Conservation (phyloP, 2,113 vertebrate genomes). For the Passer montanus region DNA sequence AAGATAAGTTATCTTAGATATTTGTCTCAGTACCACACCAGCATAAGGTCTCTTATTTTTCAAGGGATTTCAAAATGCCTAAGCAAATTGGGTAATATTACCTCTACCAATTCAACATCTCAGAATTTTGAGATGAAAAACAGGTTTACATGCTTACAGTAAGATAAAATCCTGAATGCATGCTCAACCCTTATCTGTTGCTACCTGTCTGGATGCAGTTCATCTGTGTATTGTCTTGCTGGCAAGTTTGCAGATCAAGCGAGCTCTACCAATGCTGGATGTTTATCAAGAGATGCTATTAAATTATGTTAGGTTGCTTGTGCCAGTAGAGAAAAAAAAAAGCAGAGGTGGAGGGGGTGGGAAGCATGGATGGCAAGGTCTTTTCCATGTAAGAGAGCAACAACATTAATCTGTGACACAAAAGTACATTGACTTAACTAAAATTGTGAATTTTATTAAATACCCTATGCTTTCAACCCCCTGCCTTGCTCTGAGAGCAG, state of each 20-base stretch:
- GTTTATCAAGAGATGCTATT: background rate
- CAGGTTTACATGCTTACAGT: conserved; percentile 17
- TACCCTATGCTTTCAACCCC: background rate
- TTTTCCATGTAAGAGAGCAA: background rate
- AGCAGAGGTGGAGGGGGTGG: background rate
- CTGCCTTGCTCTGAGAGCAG: background rate
- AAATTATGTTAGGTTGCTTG: background rate
- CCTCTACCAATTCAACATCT: background rate
- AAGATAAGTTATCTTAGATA: conserved; percentile 21
- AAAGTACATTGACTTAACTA: background rate
- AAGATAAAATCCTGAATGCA: conserved; percentile 50
- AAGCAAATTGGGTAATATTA: conserved; percentile 5
- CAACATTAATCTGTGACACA: background rate
- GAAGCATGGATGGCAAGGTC: background rate
- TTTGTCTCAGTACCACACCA: background rate
- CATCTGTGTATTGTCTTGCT: conserved; percentile 31
- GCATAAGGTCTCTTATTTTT: background rate
- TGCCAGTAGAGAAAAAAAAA: background rate
- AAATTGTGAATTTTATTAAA: background rate
- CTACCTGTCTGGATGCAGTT: conserved; percentile 1
- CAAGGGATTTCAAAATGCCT: conserved; percentile 39
- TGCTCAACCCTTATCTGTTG: conserved; percentile 29
- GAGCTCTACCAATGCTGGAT: background rate
- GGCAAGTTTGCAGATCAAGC: background rate
- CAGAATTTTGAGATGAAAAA: conserved; percentile 20